Evolutionary conservation across 2,113 vertebrate genomes (phyloP).

Genomic region (Vidua macroura): DNA sequence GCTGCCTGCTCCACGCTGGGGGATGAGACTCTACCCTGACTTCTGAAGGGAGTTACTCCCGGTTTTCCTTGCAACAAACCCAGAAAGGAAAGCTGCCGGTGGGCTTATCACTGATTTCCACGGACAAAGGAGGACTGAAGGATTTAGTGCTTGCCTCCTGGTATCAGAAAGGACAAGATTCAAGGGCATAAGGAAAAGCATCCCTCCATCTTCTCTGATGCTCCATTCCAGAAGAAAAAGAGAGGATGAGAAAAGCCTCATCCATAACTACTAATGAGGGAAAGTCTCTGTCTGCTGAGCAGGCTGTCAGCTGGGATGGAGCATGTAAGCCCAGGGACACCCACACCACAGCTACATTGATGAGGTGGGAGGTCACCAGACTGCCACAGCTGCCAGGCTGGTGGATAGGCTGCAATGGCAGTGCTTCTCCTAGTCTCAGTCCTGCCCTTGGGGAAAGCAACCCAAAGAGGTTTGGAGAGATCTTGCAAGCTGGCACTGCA

Average conservation of each 20-base stretch:
- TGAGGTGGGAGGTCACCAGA: not conserved
- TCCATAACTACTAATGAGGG: not conserved
- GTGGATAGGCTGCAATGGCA: rapidly evolving
- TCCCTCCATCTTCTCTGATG: not conserved
- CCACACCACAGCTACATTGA: not conserved
- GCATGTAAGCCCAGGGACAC: not conserved
- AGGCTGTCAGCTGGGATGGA: not conserved
- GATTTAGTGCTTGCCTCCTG: not conserved
- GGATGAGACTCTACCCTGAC: rapidly evolving
- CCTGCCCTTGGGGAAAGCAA: not conserved
- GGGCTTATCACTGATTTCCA: not conserved
- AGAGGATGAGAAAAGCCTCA: not conserved
- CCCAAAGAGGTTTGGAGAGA: not conserved
- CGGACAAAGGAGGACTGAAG: not conserved
- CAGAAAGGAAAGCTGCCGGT: not conserved
- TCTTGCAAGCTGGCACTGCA: not conserved
- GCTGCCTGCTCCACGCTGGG: not conserved
- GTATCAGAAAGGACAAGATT: not conserved
- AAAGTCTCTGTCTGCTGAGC: not conserved
- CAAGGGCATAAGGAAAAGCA: not conserved
- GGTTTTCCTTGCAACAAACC: not conserved
- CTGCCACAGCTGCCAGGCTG: not conserved
- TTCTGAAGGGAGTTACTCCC: not conserved
- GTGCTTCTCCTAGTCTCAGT: not conserved
- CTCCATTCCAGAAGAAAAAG: not conserved